These are phyloP conservation scores for Australoheros scitulus DNA, from an alignment of 2,113 vertebrate species.

Conservation along the genomic window DNA sequence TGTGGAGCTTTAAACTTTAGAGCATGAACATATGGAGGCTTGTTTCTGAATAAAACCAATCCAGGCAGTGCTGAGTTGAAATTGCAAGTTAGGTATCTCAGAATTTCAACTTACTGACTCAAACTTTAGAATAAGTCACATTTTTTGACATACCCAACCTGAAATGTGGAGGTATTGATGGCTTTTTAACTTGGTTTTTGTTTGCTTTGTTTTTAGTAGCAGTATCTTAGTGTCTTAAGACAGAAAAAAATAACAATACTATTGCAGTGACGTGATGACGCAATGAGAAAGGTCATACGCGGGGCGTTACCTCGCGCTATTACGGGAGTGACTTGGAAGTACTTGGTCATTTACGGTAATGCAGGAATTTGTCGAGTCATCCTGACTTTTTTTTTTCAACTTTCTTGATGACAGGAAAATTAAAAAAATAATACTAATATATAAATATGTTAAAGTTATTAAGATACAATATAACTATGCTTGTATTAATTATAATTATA, in stretches of 20 bases:
- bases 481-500: background rate
- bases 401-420: background rate
- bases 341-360: constrained; percentile 5
- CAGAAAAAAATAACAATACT: accelerated
- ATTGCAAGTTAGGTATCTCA: too few species aligned
- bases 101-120: too few species aligned
- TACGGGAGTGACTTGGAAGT: too few species aligned
- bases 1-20: too few species aligned
- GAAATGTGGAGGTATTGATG: too few species aligned
- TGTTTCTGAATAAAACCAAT: too few species aligned
- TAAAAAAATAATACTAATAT: background rate
- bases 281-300: background rate
- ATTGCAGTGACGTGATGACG: background rate
- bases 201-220: too few species aligned
- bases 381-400: background rate
- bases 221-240: accelerated
- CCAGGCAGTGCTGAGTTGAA: too few species aligned
- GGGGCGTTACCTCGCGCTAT: background rate
- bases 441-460: background rate
- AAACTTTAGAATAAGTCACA: too few species aligned
- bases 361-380: constrained; percentile 24
- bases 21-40: too few species aligned
- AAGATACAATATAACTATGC: background rate
- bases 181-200: too few species aligned
- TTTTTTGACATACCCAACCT: too few species aligned